phyloP scores from a whole-genome alignment of 2,797 vertebrate genomes.

The Sylvilagus floridanus region DNA sequence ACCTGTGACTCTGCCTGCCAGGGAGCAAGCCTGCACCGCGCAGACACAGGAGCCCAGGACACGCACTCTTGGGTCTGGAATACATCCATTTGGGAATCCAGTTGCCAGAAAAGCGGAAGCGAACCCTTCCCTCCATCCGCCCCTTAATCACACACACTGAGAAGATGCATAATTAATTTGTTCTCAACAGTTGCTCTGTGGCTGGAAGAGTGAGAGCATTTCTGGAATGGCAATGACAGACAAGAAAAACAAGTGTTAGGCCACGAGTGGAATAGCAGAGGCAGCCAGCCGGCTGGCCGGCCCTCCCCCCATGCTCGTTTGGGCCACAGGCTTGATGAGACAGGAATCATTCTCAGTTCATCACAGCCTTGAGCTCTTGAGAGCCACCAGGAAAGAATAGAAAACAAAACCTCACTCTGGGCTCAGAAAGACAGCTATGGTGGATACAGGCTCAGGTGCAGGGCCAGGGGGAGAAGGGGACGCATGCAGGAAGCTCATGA shows the following conservation, averaged over 20 bases:
- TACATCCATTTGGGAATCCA: constrained; percentile 77
- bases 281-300: constrained; percentile 73
- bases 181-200: constrained; percentile 86
- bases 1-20: constrained; percentile 45
- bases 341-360: background rate
- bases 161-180: constrained; percentile 89
- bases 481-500: background rate
- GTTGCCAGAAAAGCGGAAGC: constrained; percentile 80
- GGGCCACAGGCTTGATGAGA: background rate
- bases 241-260: constrained; percentile 85
- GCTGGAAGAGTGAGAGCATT: constrained; percentile 82
- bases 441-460: background rate
- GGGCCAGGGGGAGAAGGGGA: background rate
- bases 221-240: constrained; percentile 87
- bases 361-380: background rate
- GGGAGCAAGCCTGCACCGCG: constrained; percentile 10
- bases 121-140: constrained; percentile 83
- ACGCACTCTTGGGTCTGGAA: constrained; percentile 61
- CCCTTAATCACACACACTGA: constrained; percentile 86
- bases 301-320: constrained; percentile 70
- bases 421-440: background rate
- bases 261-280: constrained; percentile 80
- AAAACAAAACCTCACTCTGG: background rate
- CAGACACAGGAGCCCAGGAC: constrained; percentile 59
- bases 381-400: background rate